phyloP scores from a whole-genome alignment of 1,140 invertebrate species.

The Hyposmocoma kahamanoa region DNA sequence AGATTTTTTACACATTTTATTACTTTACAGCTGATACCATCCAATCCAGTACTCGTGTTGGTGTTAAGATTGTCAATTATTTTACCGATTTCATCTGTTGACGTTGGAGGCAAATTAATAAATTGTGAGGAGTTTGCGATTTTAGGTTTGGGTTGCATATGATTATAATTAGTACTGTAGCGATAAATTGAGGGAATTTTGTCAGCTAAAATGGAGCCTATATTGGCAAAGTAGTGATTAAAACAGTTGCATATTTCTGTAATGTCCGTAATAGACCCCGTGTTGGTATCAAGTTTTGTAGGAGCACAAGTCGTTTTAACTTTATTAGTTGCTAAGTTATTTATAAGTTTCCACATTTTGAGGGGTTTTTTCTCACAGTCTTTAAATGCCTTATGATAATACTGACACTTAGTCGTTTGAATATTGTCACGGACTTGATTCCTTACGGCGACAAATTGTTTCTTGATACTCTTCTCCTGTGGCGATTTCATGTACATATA shows the following conservation, averaged over 20 bases:
- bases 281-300: not conserved
- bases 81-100: too few species aligned
- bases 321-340: constrained; percentile 3
- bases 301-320: not conserved
- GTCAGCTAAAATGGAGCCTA: not conserved
- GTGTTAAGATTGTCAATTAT: too few species aligned
- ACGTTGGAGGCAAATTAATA: too few species aligned
- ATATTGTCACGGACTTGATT: not conserved
- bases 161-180: too few species aligned
- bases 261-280: not conserved
- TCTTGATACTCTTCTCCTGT: not conserved
- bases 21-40: too few species aligned
- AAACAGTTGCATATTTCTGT: not conserved
- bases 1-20: too few species aligned
- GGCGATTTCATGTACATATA: too few species aligned
- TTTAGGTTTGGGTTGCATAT: too few species aligned
- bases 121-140: too few species aligned
- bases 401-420: not conserved
- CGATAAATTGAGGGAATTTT: too few species aligned
- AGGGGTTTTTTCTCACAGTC: not conserved
- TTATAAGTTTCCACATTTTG: constrained; percentile 1
- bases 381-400: constrained; percentile 1
- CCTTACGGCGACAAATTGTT: not conserved
- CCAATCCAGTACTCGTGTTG: too few species aligned
- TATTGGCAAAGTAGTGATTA: constrained; percentile 2